Conservation (phyloP, 2,888 invertebrate genomes). For the Xestia ashworthii region DNA sequence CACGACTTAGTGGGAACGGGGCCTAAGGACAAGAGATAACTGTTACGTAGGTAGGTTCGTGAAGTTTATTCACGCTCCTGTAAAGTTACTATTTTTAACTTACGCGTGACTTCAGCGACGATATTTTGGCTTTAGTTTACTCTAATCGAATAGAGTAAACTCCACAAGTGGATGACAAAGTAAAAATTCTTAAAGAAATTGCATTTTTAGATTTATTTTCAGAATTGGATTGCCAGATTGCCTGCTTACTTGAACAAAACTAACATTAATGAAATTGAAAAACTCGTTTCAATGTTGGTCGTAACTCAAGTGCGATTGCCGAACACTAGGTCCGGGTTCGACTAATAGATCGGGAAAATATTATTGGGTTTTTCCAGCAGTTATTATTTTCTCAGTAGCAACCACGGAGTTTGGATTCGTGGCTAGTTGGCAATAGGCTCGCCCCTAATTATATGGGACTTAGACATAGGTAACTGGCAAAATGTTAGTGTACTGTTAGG, state of each 20-base stretch:
- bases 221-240: neutral
- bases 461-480: neutral
- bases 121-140: neutral
- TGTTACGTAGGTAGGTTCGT: too few species aligned
- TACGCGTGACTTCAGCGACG: too few species aligned
- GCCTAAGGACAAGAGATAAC: too few species aligned
- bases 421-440: neutral
- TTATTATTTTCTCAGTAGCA: neutral
- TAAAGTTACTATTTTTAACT: too few species aligned
- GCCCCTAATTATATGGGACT: too few species aligned
- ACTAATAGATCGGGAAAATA: neutral
- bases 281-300: too few species aligned
- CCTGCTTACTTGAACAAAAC: neutral
- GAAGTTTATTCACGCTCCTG: too few species aligned
- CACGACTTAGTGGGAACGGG: too few species aligned
- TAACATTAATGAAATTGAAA: neutral
- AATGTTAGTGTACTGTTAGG: neutral
- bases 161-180: neutral
- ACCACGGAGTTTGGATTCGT: neutral
- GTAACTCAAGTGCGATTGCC: neutral
- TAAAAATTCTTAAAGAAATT: neutral
- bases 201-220: neutral
- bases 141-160: neutral
- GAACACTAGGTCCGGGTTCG: neutral
- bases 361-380: neutral